Percentiles rank a stretch among this genome's conserved stretches.
These are phyloP conservation scores for Neodontobutis hainanensis DNA, from an alignment of 2,113 vertebrate species.

Conservation along the genomic window DNA sequence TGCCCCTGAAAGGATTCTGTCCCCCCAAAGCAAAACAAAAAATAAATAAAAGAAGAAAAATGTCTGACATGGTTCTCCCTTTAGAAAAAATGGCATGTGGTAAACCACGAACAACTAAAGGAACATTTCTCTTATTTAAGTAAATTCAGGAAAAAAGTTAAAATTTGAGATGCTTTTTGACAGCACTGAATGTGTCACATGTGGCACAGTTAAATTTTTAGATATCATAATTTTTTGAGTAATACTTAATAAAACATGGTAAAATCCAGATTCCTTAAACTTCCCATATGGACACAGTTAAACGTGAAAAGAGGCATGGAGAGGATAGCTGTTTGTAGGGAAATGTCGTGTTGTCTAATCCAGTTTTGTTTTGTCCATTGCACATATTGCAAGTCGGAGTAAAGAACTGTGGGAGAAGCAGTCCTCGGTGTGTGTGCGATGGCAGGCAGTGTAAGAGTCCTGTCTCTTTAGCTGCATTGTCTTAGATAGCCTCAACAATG, in stretches of 20 bases:
- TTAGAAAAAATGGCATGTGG: slow-evolving; percentile 66
- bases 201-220: slow-evolving; percentile 64
- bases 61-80: slow-evolving; percentile 54
- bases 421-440: slow-evolving; percentile 52
- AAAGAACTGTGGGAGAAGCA: slow-evolving; percentile 54
- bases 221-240: slow-evolving; percentile 40
- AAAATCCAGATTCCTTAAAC: slow-evolving; percentile 28
- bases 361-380: slow-evolving; percentile 37
- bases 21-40: slow-evolving; percentile 55
- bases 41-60: slow-evolving; percentile 50
- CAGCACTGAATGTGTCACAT: slow-evolving; percentile 54
- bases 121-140: slow-evolving; percentile 51
- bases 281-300: slow-evolving; percentile 56
- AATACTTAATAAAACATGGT: slow-evolving; percentile 26
- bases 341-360: slow-evolving; percentile 42
- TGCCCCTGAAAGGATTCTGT: slow-evolving; percentile 65
- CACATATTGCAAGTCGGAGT: slow-evolving; percentile 48
- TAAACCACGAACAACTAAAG: slow-evolving; percentile 66
- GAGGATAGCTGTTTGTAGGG: slow-evolving; percentile 42
- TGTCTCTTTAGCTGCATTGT: slow-evolving; percentile 39
- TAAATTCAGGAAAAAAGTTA: slow-evolving; percentile 42
- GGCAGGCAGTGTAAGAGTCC: slow-evolving; percentile 53
- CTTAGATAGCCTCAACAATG: slow-evolving; percentile 48
- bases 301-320: slow-evolving; percentile 58
- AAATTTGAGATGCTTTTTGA: slow-evolving; percentile 44